Percentiles rank a stretch among this genome's conserved stretches.
Evolutionary conservation across 2,888 invertebrate genomes (phyloP).

Genomic region (Myathropa florea): DNA sequence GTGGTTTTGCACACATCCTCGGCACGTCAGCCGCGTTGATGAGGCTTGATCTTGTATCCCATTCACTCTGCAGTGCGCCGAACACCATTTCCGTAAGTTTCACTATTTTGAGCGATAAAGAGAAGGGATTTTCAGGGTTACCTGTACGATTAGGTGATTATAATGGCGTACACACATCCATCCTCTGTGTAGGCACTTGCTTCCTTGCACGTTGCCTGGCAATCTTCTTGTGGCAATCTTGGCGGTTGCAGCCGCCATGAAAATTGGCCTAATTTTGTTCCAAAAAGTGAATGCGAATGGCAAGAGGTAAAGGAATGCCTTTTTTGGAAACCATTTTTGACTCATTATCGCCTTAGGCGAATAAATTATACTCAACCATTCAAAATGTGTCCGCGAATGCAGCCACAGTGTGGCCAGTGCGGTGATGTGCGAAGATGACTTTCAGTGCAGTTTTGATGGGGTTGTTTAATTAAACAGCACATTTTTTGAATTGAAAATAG

Average conservation of each 20-base stretch:
- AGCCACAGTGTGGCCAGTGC: neutral
- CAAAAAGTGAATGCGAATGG: constrained; percentile 28
- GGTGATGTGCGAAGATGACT: constrained; percentile 19
- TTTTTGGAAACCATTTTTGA: constrained; percentile 75
- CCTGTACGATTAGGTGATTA: constrained; percentile 69
- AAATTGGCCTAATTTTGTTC: constrained; percentile 65
- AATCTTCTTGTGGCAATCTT: constrained; percentile 37
- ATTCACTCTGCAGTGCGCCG: neutral
- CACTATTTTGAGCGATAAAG: constrained; percentile 10
- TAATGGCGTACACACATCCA: constrained; percentile 60
- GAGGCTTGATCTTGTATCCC: constrained; percentile 31
- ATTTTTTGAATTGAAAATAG: constrained; percentile 54
- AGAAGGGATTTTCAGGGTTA: constrained; percentile 32
- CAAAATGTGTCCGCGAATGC: constrained; percentile 6
- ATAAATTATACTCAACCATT: constrained; percentile 78
- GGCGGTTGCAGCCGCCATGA: constrained; percentile 59
- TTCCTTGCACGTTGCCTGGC: constrained; percentile 48
- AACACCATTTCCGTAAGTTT: neutral
- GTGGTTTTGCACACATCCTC: constrained; percentile 55
- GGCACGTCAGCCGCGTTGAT: constrained; percentile 60
- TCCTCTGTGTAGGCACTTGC: constrained; percentile 27
- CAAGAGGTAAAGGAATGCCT: constrained; percentile 11
- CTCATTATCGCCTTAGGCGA: constrained; percentile 80
- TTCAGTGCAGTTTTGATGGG: constrained; percentile 17
- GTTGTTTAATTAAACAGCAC: constrained; percentile 54